Evolutionary conservation across 2,113 vertebrate genomes (phyloP), one percentile per base, ranked within the genome.

Genomic region (Anser brachyrhynchus): DNA sequence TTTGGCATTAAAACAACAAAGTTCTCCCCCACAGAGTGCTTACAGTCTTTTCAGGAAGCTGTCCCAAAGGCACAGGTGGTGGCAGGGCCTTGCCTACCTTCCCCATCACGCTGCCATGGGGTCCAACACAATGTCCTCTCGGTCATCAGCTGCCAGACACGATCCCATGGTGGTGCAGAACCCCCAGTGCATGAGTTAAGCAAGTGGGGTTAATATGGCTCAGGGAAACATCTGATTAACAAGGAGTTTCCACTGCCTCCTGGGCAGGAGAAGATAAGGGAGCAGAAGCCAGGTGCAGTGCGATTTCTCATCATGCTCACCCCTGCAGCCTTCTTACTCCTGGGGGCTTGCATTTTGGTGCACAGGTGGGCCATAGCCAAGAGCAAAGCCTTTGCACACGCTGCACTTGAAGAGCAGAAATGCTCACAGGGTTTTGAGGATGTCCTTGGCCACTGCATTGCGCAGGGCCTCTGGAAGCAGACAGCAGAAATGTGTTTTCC

Each of bases 141-240:
- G 15, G 37, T 29, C 74, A 35, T 49, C 57, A 49, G 31, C 61
- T 75, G 54, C 37, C 51, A 77, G 62, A 8, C 0, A 6, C 43
- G 51, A 58, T 41, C 29, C 37, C 65, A 37, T 9, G 3, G 59
- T 5, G 17, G 7, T 5, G 54, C 17, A 11, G 49, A 87, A 43
- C 28, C 12, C 15, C 57, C 20, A 0, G 21, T 6, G 5, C 13
- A 49, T 21, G 58, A 37, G 62, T 26, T 71, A 5, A 8, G 25
- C 44, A 44, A 0, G 5, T 4, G 41, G 55, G 28, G 11, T 64
- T n/a, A 28, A 35, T 17, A 28, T 4, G 39, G 54, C 67, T 73
- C 54, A 51, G 13, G 66, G 28, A 61, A 72, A 13, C 2, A 22
- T 20, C 13, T 73, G 37, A 17, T 14, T 43, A 23, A 15, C 11